phyloP scores from a whole-genome alignment of 2,797 vertebrate species.

The Antrozous pallidus region DNA sequence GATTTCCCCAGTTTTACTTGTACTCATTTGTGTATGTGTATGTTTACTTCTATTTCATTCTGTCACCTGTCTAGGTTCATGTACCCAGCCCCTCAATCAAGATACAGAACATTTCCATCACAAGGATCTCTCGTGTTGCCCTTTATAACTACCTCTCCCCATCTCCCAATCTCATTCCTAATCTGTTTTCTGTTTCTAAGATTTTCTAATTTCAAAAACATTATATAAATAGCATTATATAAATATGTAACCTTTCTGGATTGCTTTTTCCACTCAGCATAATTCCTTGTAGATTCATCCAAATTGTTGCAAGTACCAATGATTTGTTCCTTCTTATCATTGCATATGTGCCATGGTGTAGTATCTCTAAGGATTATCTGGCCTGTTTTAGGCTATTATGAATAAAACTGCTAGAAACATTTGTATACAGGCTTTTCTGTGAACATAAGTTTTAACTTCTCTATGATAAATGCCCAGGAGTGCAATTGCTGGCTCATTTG shows the following conservation, averaged over 20 bases:
- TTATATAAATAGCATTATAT: background rate
- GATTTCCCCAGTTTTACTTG: background rate
- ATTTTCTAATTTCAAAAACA: background rate
- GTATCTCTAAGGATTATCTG: background rate
- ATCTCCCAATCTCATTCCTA: too few relatives aligned
- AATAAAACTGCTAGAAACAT: background rate
- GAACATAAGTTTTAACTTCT: background rate
- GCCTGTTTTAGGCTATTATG: background rate
- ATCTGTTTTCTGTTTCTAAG: background rate
- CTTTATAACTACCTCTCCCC: too few relatives aligned
- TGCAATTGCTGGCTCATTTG: background rate
- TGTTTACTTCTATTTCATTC: background rate
- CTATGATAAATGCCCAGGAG: background rate
- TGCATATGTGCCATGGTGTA: background rate
- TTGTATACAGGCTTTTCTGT: background rate
- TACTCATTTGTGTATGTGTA: background rate
- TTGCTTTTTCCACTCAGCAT: background rate
- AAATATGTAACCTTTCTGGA: background rate
- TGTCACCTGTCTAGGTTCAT: background rate
- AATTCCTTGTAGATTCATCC: background rate
- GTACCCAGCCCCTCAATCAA: background rate
- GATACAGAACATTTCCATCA: background rate
- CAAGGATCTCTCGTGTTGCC: too few relatives aligned
- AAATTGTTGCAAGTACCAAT: background rate
- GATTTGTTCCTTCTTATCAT: background rate